Evolutionary conservation across 2,797 vertebrate genomes (phyloP), one percentile per base, ranked within the genome.

Genomic region (Trachurus trachurus): DNA sequence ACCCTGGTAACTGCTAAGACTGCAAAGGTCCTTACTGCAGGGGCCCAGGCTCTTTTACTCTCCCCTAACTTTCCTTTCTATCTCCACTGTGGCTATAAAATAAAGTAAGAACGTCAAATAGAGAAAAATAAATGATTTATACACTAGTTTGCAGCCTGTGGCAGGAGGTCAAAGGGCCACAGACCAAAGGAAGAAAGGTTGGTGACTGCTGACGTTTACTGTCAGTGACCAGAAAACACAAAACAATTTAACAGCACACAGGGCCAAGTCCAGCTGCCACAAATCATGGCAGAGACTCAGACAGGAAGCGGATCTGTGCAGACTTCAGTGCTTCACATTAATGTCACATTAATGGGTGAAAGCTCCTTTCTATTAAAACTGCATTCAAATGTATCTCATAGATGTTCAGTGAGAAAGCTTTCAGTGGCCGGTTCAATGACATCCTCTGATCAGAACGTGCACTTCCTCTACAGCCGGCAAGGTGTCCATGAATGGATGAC

Each of bases 171-270:
- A 7, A 5, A 37, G n/a, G 16, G 42, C 53, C 29, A 58, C 42
- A 49, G 42, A 54, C 12, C 45, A 45, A n/a, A n/a, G n/a, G n/a
- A n/a, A n/a, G 11, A 65, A 45, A 66, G 12, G 19, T 42, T 42
- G 19, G 44, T 19, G 70, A 52, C 8, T 52, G 45, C 44, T 39
- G 12, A 34, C 22, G n/a, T 59, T 7, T 9, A 45, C 9, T 5
- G 29, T 34, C 65, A 44, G 49, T 71, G 63, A 81, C 62, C 21
- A 59, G 65, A 72, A 67, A 57, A 61, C 7, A 54, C 6, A 57
- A 10, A 39, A 53, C 17, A 29, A 50, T 66, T 66, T 44, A 53
- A 11, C 3, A 50, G 11, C 37, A 42, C 5, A 6, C 17, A 59
- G 15, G 16, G 58, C 19, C 16, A 22, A 61, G 60, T 34, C 39